phyloP scores from a whole-genome alignment of 1,140 invertebrate species.

The Tetranychus urticae region DNA sequence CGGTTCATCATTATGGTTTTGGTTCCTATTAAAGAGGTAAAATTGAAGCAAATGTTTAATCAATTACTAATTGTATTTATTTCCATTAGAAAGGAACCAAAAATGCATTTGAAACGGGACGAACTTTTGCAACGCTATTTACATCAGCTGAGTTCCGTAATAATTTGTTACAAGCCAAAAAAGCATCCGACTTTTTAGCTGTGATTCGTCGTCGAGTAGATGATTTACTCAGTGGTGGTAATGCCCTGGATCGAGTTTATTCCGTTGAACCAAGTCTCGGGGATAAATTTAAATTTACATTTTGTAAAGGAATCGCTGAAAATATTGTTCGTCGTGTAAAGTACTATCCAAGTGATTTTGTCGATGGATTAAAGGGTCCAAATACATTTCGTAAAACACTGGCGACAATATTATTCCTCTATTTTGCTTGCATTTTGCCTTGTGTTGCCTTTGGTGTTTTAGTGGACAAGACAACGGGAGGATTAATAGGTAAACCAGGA shows the following conservation, averaged over 20 bases:
- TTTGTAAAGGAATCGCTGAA: slow-evolving; percentile 14
- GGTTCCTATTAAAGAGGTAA: background rate
- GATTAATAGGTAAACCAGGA: slow-evolving; percentile 19
- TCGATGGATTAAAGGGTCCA: slow-evolving; percentile 24
- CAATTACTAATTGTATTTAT: background rate
- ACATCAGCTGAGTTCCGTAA: slow-evolving; percentile 8
- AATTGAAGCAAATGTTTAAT: background rate
- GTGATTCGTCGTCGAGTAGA: background rate
- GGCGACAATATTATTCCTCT: slow-evolving; percentile 24
- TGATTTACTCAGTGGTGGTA: background rate
- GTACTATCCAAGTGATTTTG: slow-evolving; percentile 18
- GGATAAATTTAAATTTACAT: background rate
- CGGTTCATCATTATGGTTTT: background rate
- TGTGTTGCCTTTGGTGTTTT: slow-evolving; percentile 29
- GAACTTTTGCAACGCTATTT: slow-evolving; percentile 17
- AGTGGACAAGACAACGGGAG: slow-evolving; percentile 26
- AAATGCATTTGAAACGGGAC: slow-evolving; percentile 14
- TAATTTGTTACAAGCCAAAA: slow-evolving; percentile 5
- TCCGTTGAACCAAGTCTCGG: background rate
- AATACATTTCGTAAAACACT: slow-evolving; percentile 27
- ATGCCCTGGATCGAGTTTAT: background rate
- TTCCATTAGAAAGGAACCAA: slow-evolving; percentile 11
- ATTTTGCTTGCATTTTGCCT: slow-evolving; percentile 28
- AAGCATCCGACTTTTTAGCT: background rate
- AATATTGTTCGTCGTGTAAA: slow-evolving; percentile 16